Evolutionary conservation across 2,888 invertebrate genomes (phyloP), one percentile per base, ranked within the genome.

Genomic region (Macrosoma leucophasiata): DNA sequence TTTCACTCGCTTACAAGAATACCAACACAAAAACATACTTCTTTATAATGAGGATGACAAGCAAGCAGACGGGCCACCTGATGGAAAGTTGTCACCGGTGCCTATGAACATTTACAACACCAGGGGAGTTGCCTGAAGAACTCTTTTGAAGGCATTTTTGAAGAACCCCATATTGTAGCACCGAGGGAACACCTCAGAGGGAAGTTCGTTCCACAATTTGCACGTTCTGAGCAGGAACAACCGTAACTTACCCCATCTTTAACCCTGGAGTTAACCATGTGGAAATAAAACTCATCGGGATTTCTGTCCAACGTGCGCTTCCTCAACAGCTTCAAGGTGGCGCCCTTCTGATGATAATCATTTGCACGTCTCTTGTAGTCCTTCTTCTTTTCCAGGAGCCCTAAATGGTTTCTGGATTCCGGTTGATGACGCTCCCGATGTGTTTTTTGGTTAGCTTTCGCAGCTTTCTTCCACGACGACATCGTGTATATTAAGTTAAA

Each of bases 201-300:
- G n/a, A n/a, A n/a, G n/a, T n/a, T n/a, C n/a, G n/a, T n/a, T n/a
- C n/a, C n/a, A n/a, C n/a, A n/a, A n/a, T n/a, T n/a, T n/a, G n/a
- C n/a, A n/a, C n/a, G n/a, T n/a, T n/a, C n/a, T n/a, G n/a, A n/a
- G n/a, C n/a, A n/a, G n/a, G n/a, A n/a, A n/a, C n/a, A n/a, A n/a
- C n/a, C n/a, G n/a, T n/a, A n/a, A 50, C 75, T 73, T 48, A 85
- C 85, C 53, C 87, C 89, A 55, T 86, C 71, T 39, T 85, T 84
- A 0, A 92, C 74, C 69, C 90, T 90, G 0, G 96, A 93, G 66
- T 95, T 96, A 36, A 96, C 89, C 98, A 98, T 98, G 63, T 97
- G 97, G 79, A 95, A 96, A 70, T 98, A 95, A 78, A 98, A 99
- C 71, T 99, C 99, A 90, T 99, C 98, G 1, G 97, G 97, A 84